A percentile compares a stretch with the other conserved stretches of the same genome.
phyloP scores from a whole-genome alignment of 2,113 vertebrate species.

The Phalacrocorax pelagicus region DNA sequence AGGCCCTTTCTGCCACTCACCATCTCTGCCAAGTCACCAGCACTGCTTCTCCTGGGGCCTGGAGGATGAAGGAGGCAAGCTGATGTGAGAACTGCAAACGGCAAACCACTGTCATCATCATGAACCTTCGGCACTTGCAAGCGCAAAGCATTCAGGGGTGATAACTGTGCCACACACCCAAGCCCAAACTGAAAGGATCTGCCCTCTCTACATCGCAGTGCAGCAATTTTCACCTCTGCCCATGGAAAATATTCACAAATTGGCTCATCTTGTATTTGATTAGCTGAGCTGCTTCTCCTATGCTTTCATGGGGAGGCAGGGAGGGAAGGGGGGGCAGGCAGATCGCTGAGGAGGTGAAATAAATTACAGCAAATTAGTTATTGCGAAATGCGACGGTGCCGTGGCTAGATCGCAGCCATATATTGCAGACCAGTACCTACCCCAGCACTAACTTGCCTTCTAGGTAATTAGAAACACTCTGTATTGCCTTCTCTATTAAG shows the following conservation, averaged over 20 bases:
- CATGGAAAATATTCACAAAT: neutral
- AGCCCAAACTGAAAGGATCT: neutral
- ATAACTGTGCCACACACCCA: fast-evolving
- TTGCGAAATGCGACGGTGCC: fast-evolving
- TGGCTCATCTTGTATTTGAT: neutral
- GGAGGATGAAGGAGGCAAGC: neutral
- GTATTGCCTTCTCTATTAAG: neutral
- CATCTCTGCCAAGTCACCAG: neutral
- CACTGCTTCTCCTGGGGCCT: neutral
- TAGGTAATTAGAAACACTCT: neutral
- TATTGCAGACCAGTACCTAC: neutral
- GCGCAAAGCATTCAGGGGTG: fast-evolving
- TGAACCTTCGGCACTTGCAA: neutral
- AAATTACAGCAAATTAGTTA: neutral
- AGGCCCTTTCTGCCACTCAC: neutral
- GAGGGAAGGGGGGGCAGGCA: neutral
- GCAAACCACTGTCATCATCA: neutral
- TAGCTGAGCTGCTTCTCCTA: neutral
- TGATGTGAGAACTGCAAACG: neutral
- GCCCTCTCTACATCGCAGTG: neutral
- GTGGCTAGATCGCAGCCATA: neutral
- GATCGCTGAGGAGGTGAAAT: neutral
- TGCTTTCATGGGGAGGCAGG: neutral
- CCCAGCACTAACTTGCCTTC: neutral
- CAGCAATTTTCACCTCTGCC: neutral